Base-by-base conservation (phyloP, 2,113 vertebrate genomes). In the Andinoacara biseriatus region DNA sequence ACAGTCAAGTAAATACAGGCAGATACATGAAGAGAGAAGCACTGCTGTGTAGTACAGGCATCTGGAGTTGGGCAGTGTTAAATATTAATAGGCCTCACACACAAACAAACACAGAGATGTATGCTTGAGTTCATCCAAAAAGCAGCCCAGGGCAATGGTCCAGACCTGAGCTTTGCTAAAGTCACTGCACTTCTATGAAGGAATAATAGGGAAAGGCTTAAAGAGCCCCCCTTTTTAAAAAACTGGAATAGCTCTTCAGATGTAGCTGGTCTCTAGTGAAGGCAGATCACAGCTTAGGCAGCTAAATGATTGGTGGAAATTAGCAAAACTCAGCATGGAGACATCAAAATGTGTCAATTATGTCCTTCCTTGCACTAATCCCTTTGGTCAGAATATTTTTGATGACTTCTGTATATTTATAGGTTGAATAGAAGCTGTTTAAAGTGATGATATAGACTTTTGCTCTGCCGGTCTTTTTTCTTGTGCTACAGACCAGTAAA, bases 51-150 rank as follows among this genome's bases (percentile, higher is more conserved):
- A 90, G 92, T 92, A 91, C 93, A 94, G 93, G 86, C 89, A 92
- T 92, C 92, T 93, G 85, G 84, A 91, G 69, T 91, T 92, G 93
- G 91, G 89, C 85, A 87, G 89, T 86, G 90, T 87, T 95, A 95
- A 95, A 95, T 95, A 95, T 96, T 94, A 95, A 95, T 95, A 92
- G 92, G 88, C 91, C 93, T 91, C 91, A 92, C 89, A 90, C 87
- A 91, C 91, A 95, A 91, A 96, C 93, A 95, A 92, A 95, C 92
- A 95, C 92, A 92, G 81, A 87, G 84, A 92, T 86, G 80, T 74
- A 92, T 89, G 86, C 93, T 87, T 91, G 91, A 92, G 92, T 94
- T 94, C 89, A 94, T 93, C 87, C 89, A 74, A 89, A 94, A 94
- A 93, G 93, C 92, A 90, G 93, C 94, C 94, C 87, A 91, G 93